Evolutionary conservation across 2,113 vertebrate genomes (phyloP).

Genomic region (Bombycilla garrulus): DNA sequence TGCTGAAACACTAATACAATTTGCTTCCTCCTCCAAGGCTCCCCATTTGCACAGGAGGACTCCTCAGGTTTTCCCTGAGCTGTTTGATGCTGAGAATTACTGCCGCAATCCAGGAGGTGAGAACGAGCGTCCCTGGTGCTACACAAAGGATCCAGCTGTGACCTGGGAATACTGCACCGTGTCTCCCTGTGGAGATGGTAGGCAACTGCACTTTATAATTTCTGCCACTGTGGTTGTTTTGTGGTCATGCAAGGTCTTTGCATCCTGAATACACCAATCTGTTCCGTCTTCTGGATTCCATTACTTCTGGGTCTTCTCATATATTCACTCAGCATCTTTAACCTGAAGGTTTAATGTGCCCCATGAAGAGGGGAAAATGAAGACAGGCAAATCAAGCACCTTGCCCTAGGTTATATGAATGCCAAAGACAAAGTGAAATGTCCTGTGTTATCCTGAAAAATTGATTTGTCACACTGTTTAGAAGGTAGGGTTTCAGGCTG

Average conservation of each 20-base stretch:
- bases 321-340: neutral
- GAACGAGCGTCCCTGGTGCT: conserved; percentile 87
- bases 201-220: neutral
- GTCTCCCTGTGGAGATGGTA: conserved; percentile 75
- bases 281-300: neutral
- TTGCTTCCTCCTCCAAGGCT: conserved; percentile 54
- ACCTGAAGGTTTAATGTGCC: neutral
- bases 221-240: neutral
- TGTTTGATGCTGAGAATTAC: conserved; percentile 81
- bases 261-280: rapidly evolving
- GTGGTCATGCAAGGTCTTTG: neutral
- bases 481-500: neutral
- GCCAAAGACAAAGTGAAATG: neutral
- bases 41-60: conserved; percentile 83
- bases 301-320: neutral
- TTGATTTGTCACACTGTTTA: neutral
- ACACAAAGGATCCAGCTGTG: conserved; percentile 77
- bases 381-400: neutral
- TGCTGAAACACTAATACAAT: neutral
- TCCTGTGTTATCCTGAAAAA: neutral
- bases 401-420: neutral
- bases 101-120: conserved; percentile 89
- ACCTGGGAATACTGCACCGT: conserved; percentile 88
- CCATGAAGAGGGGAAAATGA: neutral
- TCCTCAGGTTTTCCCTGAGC: conserved; percentile 83